These are phyloP conservation scores for Tridacna crocea DNA, from an alignment of 2,888 invertebrate species.

Conservation along the genomic window DNA sequence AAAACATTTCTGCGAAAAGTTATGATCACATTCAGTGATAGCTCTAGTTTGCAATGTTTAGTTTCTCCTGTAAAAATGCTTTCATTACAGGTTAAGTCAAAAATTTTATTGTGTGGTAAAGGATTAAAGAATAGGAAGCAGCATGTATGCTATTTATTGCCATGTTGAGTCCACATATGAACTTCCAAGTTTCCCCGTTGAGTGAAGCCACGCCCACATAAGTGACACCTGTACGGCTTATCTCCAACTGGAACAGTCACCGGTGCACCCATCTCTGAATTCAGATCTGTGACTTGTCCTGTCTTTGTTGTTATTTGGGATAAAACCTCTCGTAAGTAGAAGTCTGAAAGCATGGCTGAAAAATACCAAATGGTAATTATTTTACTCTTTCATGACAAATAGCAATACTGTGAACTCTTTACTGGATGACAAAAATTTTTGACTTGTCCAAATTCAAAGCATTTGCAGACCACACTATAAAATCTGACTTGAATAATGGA, in stretches of 20 bases:
- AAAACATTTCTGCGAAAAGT: not conserved
- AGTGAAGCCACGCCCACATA: conserved; percentile 18
- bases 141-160: not conserved
- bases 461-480: no score
- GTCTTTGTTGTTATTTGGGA: conserved; percentile 11
- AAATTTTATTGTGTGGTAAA: no score
- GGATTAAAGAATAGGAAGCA: no score
- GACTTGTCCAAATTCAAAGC: no score
- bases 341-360: conserved; percentile 15
- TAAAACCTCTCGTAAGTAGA: conserved; percentile 17
- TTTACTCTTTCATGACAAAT: not conserved
- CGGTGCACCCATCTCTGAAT: not conserved
- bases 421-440: no score
- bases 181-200: conserved; percentile 17
- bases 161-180: conserved; percentile 22
- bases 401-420: not conserved
- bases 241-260: not conserved
- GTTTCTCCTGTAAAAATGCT: not conserved
- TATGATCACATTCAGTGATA: not conserved
- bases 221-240: conserved; percentile 12
- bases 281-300: not conserved
- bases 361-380: not conserved
- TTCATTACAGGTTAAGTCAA: no score
- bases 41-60: not conserved
- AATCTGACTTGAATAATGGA: no score